Percentiles rank a stretch among this genome's conserved stretches.
Evolutionary conservation across 2,797 vertebrate species (phyloP).

Genomic region (Propithecus perrieri): DNA sequence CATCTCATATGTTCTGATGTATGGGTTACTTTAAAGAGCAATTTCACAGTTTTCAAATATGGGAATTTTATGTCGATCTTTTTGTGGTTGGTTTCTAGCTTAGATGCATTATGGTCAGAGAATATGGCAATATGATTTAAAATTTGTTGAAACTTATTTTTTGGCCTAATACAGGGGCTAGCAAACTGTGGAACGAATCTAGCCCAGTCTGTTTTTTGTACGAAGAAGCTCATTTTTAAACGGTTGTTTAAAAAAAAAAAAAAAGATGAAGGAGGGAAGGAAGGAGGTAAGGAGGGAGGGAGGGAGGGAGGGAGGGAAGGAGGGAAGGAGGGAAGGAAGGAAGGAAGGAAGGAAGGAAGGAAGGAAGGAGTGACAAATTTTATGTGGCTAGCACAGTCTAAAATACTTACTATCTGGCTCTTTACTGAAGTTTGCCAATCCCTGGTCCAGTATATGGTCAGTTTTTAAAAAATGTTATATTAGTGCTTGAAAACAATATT

Average conservation of each 20-base stretch:
- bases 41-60: constrained; percentile 34
- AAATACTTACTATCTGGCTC: not conserved
- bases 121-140: not conserved
- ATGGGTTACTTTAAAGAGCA: not conserved
- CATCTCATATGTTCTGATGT: not conserved
- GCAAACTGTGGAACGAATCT: not conserved
- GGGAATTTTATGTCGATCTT: not conserved
- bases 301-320: not conserved
- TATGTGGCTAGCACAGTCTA: not conserved
- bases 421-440: not conserved
- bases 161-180: not conserved
- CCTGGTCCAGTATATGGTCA: not conserved
- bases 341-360: not conserved
- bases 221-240: not conserved
- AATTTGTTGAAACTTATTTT: constrained; percentile 35
- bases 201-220: not conserved
- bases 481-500: not conserved
- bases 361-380: not conserved
- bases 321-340: not conserved
- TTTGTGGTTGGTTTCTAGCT: not conserved
- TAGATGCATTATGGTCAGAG: not conserved
- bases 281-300: not conserved
- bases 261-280: not conserved
- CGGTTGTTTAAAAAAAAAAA: not conserved
- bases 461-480: not conserved